Conservation (phyloP, 2,797 vertebrate species). For the Anguilla pacifica region DNA sequence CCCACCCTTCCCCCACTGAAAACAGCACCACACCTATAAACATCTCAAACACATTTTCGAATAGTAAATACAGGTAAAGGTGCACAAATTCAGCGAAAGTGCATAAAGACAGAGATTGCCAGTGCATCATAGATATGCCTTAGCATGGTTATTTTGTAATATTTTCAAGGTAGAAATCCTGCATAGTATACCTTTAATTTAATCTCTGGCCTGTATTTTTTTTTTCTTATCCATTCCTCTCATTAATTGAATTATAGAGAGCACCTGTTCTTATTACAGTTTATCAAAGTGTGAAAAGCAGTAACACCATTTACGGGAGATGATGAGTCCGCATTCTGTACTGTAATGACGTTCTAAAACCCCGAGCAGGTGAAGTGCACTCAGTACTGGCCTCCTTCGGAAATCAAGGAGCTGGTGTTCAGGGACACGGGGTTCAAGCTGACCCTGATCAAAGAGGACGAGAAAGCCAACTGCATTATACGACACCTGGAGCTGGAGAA, state of each 20-base stretch:
- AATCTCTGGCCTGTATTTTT: not conserved
- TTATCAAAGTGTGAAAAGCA: not conserved
- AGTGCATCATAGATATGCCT: too few relatives aligned
- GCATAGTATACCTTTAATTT: not conserved
- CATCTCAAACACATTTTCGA: too few relatives aligned
- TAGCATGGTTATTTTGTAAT: too few relatives aligned
- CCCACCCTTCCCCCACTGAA: too few relatives aligned
- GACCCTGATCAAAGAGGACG: constrained; percentile 86
- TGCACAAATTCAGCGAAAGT: too few relatives aligned
- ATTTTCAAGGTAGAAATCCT: too few relatives aligned
- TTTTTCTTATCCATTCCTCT: not conserved
- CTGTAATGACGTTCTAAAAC: constrained; percentile 10
- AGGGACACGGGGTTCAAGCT: constrained; percentile 91
- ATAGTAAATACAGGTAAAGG: too few relatives aligned
- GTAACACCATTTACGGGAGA: not conserved
- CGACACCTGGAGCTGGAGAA: constrained; percentile 92
- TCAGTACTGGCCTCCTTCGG: constrained; percentile 93
- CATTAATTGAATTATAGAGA: not conserved
- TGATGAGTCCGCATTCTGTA: not conserved
- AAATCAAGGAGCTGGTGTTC: constrained; percentile 86
- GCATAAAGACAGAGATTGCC: too few relatives aligned
- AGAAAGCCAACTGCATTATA: constrained; percentile 96
- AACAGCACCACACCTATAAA: too few relatives aligned
- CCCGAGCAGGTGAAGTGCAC: constrained; percentile 90
- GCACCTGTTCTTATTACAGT: not conserved